Base-by-base conservation (phyloP, 2,888 invertebrate species). In the Ormyrus labotus region DNA sequence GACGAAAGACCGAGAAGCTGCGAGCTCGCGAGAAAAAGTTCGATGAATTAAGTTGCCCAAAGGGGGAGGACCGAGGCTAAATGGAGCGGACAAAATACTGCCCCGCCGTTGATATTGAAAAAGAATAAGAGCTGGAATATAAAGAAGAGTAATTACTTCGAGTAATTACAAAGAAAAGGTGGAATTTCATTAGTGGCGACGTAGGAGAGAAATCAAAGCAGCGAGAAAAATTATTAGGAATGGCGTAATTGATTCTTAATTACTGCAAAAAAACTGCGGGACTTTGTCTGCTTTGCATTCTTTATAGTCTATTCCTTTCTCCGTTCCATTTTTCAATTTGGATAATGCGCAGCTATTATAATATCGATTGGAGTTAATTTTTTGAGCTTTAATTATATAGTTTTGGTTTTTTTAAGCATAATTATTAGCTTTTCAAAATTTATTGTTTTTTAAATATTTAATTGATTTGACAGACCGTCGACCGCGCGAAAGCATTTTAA, bases 131-230 rank as follows among this genome's bases (percentile, higher is more conserved):
- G 10, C 19, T 51, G 4, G 51, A 13, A 9, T 6, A 9, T 19
- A 51, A 51, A 50, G 48, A 53, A 50, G 67, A 74, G 58, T 74
- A 57, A 74, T 74, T 74, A 74, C 50, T 74, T 74, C 67, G 67
- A 74, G 67, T 74, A 74, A 74, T 74, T 74, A 67, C 58, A 58
- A 51, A 67, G 74, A 74, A 74, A 67, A 50, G 67, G 45, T 48
- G 65, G 57, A 57, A 64, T 73, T 73, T 64, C 57, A 57, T 73
- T 73, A 73, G 48, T 19, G 13, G 48, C 9, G 8, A 9, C 34
- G 71, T 6, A 6, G 47, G 9, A 61, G 34, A 7, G 19, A 48
- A 74, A 74, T 67, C 67, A 58, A 65, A 65, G 67, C 67, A 58
- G 48, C 50, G 58, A 10, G 47, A 67, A 65, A 67, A 74, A 64